Base-by-base conservation (phyloP, 2,113 vertebrate species). In the Perca fluviatilis region DNA sequence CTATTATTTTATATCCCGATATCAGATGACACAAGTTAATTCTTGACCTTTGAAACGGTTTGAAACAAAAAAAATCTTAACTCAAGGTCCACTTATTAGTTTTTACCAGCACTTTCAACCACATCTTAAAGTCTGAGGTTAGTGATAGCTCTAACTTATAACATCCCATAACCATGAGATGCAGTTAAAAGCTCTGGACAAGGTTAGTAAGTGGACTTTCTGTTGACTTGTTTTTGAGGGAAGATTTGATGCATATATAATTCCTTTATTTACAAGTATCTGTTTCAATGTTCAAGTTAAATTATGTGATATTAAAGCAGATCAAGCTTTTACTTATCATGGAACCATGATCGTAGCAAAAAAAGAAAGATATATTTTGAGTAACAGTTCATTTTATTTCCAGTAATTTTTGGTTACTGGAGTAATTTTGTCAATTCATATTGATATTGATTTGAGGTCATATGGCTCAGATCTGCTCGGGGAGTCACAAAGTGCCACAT, bases 401-500 rank as follows among this genome's bases (percentile, higher is more conserved):
- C 47, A 57, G 57, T 56, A 6, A n/a, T 58, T 43, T 56, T 1
- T 4, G 7, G 21, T 40, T n/a, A 8, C 21, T 11, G 30, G 12
- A 36, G 19, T 60, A 15, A 82, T 63, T 78, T 25, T 5, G 21
- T 71, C 9, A 53, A 21, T 51, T 77, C 25, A 40, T 27, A n/a
- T 27, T 3, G 19, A 25, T 66, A 76, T 46, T 74, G 57, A 82
- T 68, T 79, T 73, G 40, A 65, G 81, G 66, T 72, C 56, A 16
- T 23, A 57, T 82, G 8, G 10, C 50, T 75, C 43, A 61, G 47
- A 63, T 71, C 46, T 54, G 33, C 61, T 64, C 6, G n/a, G 71
- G 16, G 61, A 82, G 71, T 56, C 50, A 49, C 14, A 19, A 57
- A 77, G 30, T 62, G 36, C 62, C 25, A 58, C 51, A 56, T 68